Percentiles rank a stretch among this genome's conserved stretches.
These are phyloP conservation scores for Diplodus sargus DNA, from an alignment of 2,797 vertebrate species.

Conservation along the genomic window DNA sequence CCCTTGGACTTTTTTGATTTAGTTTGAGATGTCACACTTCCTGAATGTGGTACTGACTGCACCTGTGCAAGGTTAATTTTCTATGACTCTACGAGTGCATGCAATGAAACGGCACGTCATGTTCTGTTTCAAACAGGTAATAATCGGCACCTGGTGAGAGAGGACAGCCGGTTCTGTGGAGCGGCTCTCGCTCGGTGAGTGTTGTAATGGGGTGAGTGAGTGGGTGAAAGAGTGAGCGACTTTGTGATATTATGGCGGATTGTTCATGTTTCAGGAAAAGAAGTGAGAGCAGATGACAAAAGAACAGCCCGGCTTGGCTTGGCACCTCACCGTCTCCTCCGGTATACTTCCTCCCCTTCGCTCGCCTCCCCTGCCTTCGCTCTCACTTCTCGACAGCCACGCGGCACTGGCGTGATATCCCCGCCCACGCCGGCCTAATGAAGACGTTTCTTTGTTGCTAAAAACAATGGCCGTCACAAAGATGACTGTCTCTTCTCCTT, in stretches of 20 bases:
- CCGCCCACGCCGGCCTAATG: slow-evolving; percentile 82
- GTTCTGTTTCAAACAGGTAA: slow-evolving; percentile 33
- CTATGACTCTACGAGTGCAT: slow-evolving; percentile 49
- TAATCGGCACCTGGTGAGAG: slow-evolving; percentile 18
- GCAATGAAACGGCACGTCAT: slow-evolving; percentile 42
- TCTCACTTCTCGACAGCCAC: slow-evolving; percentile 69
- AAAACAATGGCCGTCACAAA: slow-evolving; percentile 83
- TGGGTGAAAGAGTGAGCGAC: slow-evolving; percentile 62
- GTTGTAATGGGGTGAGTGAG: slow-evolving; percentile 51
- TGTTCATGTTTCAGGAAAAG: slow-evolving; percentile 55
- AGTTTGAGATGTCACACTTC: slow-evolving; percentile 2
- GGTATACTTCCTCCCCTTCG: slow-evolving; percentile 54
- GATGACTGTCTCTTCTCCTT: slow-evolving; percentile 72
- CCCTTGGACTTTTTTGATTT: neutral
- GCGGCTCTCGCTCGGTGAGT: slow-evolving; percentile 31
- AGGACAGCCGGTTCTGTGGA: slow-evolving; percentile 36
- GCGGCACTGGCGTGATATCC: slow-evolving; percentile 63
- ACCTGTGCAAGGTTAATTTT: neutral
- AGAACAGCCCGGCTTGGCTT: slow-evolving; percentile 83
- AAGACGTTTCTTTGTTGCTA: slow-evolving; percentile 84
- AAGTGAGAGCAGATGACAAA: slow-evolving; percentile 78
- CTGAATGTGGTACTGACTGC: no score
- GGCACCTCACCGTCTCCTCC: slow-evolving; percentile 70
- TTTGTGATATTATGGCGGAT: slow-evolving; percentile 60
- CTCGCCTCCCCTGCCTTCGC: slow-evolving; percentile 52